These are phyloP conservation scores for Pollenia angustigena DNA, from an alignment of 2,888 invertebrate species.

Conservation along the genomic window DNA sequence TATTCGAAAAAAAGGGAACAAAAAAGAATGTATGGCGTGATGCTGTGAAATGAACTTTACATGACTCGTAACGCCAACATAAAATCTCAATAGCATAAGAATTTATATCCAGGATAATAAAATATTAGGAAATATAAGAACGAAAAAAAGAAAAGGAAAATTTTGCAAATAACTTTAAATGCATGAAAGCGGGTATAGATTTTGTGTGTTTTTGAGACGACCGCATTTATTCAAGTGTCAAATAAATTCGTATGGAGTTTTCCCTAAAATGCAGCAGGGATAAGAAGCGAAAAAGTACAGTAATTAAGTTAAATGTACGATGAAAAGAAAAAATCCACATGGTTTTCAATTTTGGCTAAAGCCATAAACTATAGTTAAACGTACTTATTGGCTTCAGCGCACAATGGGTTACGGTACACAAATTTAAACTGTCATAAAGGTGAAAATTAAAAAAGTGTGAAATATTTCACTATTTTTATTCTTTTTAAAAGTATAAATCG, in stretches of 20 bases:
- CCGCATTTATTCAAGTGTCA: constrained; percentile 82
- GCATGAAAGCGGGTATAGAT: constrained; percentile 32
- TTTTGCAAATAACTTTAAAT: constrained; percentile 34
- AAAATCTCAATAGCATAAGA: constrained; percentile 16
- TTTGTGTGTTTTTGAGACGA: constrained; percentile 57
- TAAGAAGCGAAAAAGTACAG: constrained; percentile 56
- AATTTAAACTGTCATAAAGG: neutral
- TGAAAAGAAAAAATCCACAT: constrained; percentile 50
- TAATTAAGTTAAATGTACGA: constrained; percentile 82
- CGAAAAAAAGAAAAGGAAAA: neutral
- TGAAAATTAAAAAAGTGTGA: neutral
- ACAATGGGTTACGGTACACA: neutral
- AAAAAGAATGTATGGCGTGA: constrained; percentile 78
- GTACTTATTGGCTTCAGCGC: constrained; percentile 16
- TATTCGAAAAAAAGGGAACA: constrained; percentile 55
- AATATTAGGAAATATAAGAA: constrained; percentile 38
- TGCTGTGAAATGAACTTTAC: constrained; percentile 80
- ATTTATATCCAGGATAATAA: constrained; percentile 23
- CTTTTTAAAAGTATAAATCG: too few species aligned
- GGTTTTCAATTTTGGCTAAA: constrained; percentile 61
- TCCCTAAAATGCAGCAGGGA: constrained; percentile 8
- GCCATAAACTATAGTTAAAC: constrained; percentile 50
- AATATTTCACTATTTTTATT: neutral
- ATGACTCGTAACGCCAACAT: constrained; percentile 60
- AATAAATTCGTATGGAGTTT: constrained; percentile 81